A percentile compares a stretch with the other conserved stretches of the same genome.
Conservation (phyloP, 35 echinoderm and acorn worm genomes). For the Lytechinus variegatus region DNA sequence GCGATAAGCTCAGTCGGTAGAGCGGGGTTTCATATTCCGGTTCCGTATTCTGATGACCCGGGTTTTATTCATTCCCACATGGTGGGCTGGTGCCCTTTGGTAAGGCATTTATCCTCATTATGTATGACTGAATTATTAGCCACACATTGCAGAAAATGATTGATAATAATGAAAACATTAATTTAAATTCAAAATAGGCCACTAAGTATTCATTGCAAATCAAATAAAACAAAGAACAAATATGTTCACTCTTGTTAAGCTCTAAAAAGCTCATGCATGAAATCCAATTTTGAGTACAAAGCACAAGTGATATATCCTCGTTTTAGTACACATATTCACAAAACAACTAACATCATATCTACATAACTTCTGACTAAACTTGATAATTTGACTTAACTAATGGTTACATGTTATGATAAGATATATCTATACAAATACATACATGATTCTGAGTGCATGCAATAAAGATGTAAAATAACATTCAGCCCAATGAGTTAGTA, state of each 20-base stretch:
- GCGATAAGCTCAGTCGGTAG: too few species aligned
- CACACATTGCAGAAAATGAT: neutral
- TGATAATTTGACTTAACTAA: neutral
- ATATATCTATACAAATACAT: neutral
- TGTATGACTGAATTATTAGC: too few species aligned
- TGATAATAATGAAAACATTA: neutral
- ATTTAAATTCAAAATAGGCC: neutral
- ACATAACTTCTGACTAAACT: neutral
- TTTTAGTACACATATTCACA: conserved; percentile 6
- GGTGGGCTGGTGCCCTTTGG: too few species aligned
- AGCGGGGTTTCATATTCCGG: too few species aligned
- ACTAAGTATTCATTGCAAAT: neutral
- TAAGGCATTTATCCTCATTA: too few species aligned
- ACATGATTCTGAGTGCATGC: neutral
- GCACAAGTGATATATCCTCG: neutral
- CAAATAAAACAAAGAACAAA: neutral
- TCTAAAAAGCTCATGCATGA: neutral
- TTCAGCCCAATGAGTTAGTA: neutral
- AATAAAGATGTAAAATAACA: neutral
- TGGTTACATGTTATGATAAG: neutral
- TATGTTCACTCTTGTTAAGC: neutral
- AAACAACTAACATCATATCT: neutral
- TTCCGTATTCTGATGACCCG: too few species aligned
- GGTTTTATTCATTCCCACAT: too few species aligned
- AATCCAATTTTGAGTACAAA: neutral